Conservation (phyloP, 2,888 invertebrate species). For the Apamea monoglypha region DNA sequence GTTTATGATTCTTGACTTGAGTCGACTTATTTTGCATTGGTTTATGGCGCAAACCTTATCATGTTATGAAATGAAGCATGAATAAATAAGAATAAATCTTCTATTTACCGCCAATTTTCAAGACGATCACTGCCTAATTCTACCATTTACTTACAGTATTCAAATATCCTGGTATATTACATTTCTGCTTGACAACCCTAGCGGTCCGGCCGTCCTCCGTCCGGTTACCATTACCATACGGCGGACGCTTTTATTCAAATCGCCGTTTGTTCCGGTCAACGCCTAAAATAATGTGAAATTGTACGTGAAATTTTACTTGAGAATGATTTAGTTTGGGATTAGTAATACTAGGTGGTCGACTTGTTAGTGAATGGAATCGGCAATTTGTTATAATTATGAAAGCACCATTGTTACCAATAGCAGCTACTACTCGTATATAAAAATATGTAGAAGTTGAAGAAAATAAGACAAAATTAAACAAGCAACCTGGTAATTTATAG, state of each 20-base stretch:
- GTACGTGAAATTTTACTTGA: conserved; percentile 63
- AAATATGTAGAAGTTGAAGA: neutral
- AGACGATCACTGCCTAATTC: conserved; percentile 27
- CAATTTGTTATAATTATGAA: neutral
- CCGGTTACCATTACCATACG: conserved; percentile 74
- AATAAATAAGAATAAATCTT: conserved; percentile 29
- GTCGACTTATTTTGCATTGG: neutral
- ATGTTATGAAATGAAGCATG: conserved; percentile 12
- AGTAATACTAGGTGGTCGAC: neutral
- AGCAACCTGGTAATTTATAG: neutral
- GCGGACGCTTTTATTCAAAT: conserved; percentile 66
- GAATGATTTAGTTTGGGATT: conserved; percentile 51
- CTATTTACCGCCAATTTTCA: conserved; percentile 8
- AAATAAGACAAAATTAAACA: neutral
- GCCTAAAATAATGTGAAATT: conserved; percentile 68
- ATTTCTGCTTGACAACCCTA: conserved; percentile 61
- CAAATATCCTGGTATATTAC: conserved; percentile 39
- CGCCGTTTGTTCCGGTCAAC: conserved; percentile 69
- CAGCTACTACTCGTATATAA: neutral
- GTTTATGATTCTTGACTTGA: neutral
- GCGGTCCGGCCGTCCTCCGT: conserved; percentile 59
- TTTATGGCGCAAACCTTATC: conserved; percentile 1
- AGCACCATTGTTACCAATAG: neutral
- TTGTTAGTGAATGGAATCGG: neutral
- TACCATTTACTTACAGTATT: conserved; percentile 44